Evolutionary conservation across 2,797 vertebrate species (phyloP).

Genomic region (Pseudochaenichthys georgianus): DNA sequence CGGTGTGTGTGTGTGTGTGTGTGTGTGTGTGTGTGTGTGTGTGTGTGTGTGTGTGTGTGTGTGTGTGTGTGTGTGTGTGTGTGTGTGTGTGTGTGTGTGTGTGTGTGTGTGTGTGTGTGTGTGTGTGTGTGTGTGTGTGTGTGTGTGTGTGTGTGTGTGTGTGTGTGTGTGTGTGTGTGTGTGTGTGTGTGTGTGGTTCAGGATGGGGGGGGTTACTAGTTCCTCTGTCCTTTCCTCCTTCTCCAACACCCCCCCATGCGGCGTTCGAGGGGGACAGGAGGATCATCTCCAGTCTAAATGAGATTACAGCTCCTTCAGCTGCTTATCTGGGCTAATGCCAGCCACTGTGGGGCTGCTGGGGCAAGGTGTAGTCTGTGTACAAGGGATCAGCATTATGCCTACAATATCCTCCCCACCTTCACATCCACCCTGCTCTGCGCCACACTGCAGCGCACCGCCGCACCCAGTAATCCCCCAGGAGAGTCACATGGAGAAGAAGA

Average conservation of each 20-base stretch:
- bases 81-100: no score
- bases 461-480: conserved; percentile 82
- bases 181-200: conserved; percentile 76
- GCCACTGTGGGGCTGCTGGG: conserved; percentile 89
- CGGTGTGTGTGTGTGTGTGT: no score
- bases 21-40: no score
- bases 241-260: conserved; percentile 89
- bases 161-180: conserved; percentile 73
- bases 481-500: conserved; percentile 69
- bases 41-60: no score
- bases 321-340: conserved; percentile 99
- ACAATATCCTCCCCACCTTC: conserved; percentile 73
- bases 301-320: conserved; percentile 99
- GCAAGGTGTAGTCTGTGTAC: conserved; percentile 92
- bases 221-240: conserved; percentile 87
- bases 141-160: conserved; percentile 16
- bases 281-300: conserved; percentile 99
- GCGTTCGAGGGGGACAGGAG: conserved; percentile 93
- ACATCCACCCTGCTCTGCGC: conserved; percentile 60
- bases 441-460: conserved; percentile 72
- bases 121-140: no score
- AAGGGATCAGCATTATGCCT: conserved; percentile 89
- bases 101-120: no score
- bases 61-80: no score
- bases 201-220: conserved; percentile 62